Base-by-base conservation (phyloP, 2,888 invertebrate genomes). In the Athetis lepigone region DNA sequence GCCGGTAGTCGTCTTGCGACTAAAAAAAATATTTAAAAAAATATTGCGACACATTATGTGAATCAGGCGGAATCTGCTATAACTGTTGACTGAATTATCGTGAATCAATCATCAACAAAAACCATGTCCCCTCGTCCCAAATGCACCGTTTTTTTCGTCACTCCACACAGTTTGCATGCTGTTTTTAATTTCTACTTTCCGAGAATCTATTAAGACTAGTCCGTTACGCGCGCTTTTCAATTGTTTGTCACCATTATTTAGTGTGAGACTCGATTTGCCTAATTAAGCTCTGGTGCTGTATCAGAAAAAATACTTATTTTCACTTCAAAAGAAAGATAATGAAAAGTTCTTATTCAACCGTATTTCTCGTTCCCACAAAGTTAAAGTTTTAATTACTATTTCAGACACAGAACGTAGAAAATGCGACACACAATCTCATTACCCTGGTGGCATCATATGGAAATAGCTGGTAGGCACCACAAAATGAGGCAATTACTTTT, bases 401-500 rank as follows among this genome's bases (percentile, higher is more conserved):
- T 62, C 42, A 66, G 25, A 52, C 59, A 43, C 46, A 61, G 40
- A 50, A 55, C 40, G 60, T 43, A 66, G 47, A 68, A 67, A 76
- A 79, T 45, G 29, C 51, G 61, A 70, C 56, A 61, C 63, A 60
- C 21, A 75, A 78, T 68, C 62, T 66, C 55, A 79, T 79, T 72
- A 75, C 36, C 39, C 42, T 25, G 11, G 18, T 25, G 11, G 18
- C 61, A 51, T 68, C 39, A 33, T 52, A 66, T 63, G 50, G 51
- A 64, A 64, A 63, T 61, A 59, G 47, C 55, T 50, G 43, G 51
- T 39, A 43, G 43, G 51, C 39, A 43, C 49, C 47, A 49, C 66
- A 62, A 68, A 79, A 72, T 63, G 63, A 75, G 65, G 63, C 68
- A 80, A 81, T 82, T 83, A 75, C 60, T 77, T 75, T 75, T 64